Conservation (phyloP, 2,113 vertebrate genomes). For the Cephalopholis sonnerati region DNA sequence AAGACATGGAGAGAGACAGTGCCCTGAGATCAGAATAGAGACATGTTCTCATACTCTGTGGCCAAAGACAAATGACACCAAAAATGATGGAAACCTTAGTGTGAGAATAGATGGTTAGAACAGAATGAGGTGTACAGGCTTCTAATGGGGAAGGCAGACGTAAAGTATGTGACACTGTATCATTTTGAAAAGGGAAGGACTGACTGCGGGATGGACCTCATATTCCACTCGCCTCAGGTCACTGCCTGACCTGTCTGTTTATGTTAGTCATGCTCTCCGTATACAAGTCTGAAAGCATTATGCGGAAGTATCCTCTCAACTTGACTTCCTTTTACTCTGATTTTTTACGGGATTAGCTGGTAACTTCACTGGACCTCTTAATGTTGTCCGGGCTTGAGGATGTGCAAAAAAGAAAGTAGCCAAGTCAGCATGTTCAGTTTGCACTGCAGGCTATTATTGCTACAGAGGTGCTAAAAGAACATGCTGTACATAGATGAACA, state of each 20-base stretch:
- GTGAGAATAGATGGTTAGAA: not conserved
- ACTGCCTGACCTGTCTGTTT: slow-evolving; percentile 40
- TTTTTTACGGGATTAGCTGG: slow-evolving; percentile 1
- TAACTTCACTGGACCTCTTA: not conserved
- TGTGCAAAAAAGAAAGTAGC: slow-evolving; percentile 41
- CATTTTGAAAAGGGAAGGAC: slow-evolving; percentile 3
- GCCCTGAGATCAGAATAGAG: slow-evolving; percentile 8
- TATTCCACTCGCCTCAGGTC: slow-evolving; percentile 42
- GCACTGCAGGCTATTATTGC: not conserved
- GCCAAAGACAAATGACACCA: not conserved
- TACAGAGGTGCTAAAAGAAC: not conserved
- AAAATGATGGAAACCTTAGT: not conserved
- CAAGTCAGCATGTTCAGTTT: slow-evolving; percentile 51
- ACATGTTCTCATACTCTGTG: not conserved
- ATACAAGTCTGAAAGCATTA: slow-evolving; percentile 24
- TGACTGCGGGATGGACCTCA: slow-evolving; percentile 8
- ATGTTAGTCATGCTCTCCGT: slow-evolving; percentile 32
- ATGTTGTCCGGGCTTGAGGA: slow-evolving; percentile 31
- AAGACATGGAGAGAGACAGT: slow-evolving; percentile 9
- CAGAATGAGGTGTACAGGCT: not conserved
- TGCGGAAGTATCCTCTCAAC: slow-evolving; percentile 26
- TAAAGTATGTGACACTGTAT: slow-evolving; percentile 6
- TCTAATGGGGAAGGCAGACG: not conserved
- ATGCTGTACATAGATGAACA: not conserved
- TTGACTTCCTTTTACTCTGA: slow-evolving; percentile 18